Base-by-base conservation (phyloP, 2,797 vertebrate species). In the Myoxocephalus aenaeus region DNA sequence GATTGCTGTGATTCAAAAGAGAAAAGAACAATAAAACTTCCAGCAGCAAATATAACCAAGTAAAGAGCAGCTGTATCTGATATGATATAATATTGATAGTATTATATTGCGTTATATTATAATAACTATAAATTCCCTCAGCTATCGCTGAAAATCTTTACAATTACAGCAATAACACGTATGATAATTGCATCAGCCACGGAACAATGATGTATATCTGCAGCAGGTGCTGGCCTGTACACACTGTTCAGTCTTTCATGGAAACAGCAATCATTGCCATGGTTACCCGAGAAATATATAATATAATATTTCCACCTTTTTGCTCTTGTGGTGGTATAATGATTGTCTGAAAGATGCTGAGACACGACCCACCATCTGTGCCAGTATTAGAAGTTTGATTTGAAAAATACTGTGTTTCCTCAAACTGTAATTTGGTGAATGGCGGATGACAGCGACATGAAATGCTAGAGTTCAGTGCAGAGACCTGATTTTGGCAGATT, bases 211-310 rank as follows among this genome's bases (percentile, higher is more conserved):
- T 32, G 48, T 13, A 32, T 38, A 36, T 77, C 75, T 75, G 69
- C 73, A 72, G 70, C 67, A 44, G 69, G 32, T 15, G 1, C 48
- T 53, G 57, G 51, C 25, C 22, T 56, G 63, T 42, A 70, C 69
- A 79, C 57, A 62, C 68, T 67, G 70, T 65, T 83, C 83, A 54
- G 77, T 63, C 50, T 70, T 61, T 70, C 18, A 62, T n/a, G 54
- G 70, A 81, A 65, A 84, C 69, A 77, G 85, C 79, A 88, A 65
- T 74, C 71, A 90, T 93, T 70, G 81, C 91, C 90, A 87, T 92
- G 89, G 92, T 92, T 87, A 91, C 91, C 50, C 27, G 68, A 64
- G 79, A 84, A 87, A 84, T 81, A 72, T 59, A 40, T 89, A 71
- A 68, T 75, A 53, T 63, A 82, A 54, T 25, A 54, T 7, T 72